phyloP scores from a whole-genome alignment of 2,113 vertebrate species.

The Orycteropus afer region DNA sequence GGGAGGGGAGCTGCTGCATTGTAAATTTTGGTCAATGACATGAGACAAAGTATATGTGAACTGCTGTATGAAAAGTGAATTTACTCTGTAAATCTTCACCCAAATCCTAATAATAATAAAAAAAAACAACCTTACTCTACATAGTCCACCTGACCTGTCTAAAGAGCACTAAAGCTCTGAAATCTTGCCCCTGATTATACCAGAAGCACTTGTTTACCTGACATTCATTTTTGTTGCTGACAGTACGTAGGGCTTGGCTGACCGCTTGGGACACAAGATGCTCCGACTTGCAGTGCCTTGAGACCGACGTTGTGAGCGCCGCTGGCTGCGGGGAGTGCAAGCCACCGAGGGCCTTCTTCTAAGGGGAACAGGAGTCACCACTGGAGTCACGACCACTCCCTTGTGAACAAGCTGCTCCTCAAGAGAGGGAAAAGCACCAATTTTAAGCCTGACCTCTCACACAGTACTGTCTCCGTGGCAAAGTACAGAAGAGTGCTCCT shows the following conservation, averaged over 20 bases:
- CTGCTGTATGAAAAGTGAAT: too few relatives aligned
- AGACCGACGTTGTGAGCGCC: conserved; percentile 71
- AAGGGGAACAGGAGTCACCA: conserved; percentile 87
- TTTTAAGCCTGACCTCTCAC: not conserved
- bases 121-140: too few relatives aligned
- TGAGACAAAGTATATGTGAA: too few relatives aligned
- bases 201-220: conserved; percentile 85
- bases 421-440: not conserved
- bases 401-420: conserved; percentile 47
- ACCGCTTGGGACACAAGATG: conserved; percentile 74
- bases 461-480: not conserved
- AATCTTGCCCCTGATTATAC: not conserved
- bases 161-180: not conserved
- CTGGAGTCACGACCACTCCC: conserved; percentile 86
- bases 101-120: too few relatives aligned
- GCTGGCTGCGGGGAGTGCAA: conserved; percentile 75
- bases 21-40: too few relatives aligned
- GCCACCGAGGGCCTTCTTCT: conserved; percentile 67
- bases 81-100: too few relatives aligned
- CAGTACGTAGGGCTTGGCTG: conserved; percentile 85
- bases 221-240: conserved; percentile 94
- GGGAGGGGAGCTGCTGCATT: too few relatives aligned
- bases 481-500: not conserved
- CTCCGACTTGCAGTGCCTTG: conserved; percentile 59
- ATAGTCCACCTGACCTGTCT: too few relatives aligned